Percentiles rank a stretch among this genome's conserved stretches.
Evolutionary conservation across 2,113 vertebrate genomes (phyloP).

Genomic region (Percina caprodes): DNA sequence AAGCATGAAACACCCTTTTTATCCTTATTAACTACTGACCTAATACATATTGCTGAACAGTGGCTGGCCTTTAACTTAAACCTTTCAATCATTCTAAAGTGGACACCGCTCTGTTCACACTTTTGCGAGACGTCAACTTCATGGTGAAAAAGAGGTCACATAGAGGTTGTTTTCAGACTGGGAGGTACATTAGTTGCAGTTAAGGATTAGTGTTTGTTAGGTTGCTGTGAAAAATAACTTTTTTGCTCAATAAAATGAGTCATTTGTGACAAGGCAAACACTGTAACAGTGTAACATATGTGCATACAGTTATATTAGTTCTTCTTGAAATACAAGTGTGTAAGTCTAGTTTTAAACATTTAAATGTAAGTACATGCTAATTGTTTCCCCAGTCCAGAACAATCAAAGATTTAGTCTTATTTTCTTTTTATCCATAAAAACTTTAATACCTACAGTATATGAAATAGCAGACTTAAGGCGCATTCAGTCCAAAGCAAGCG

Average conservation of each 20-base stretch:
- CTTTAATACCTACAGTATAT: not conserved
- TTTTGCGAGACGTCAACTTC: not conserved
- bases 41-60: constrained; percentile 15
- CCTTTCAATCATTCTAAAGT: constrained; percentile 39
- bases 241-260: not conserved
- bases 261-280: not conserved
- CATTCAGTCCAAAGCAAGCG: too few relatives aligned
- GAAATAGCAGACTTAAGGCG: not conserved
- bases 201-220: not conserved
- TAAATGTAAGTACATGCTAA: not conserved
- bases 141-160: constrained; percentile 24
- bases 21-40: constrained; percentile 59
- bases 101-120: not conserved
- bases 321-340: not conserved
- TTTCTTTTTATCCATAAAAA: not conserved
- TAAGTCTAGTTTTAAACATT: not conserved
- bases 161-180: constrained; percentile 18
- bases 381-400: not conserved
- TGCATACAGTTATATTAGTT: not conserved
- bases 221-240: not conserved
- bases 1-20: constrained; percentile 5
- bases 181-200: not conserved
- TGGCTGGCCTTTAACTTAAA: constrained; percentile 24
- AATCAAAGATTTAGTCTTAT: constrained; percentile 10
- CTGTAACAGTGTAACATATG: not conserved